Evolutionary conservation across 2,797 vertebrate species (phyloP).

Genomic region (Glyptemys insculpta): DNA sequence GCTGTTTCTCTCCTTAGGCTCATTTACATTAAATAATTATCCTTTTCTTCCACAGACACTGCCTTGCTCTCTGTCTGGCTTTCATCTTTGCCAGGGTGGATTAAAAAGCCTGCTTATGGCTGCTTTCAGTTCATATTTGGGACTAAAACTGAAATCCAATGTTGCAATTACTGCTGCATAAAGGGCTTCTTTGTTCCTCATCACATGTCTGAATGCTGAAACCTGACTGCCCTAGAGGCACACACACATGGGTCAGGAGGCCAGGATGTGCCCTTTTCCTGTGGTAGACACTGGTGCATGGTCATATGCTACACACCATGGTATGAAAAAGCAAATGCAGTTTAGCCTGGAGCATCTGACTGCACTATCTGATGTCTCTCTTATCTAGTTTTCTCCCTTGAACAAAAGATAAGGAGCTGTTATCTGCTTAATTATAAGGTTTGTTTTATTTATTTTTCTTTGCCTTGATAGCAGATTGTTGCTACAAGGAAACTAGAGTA

Average conservation of each 20-base stretch:
- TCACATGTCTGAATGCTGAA: slow-evolving; percentile 68
- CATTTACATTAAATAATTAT: too few relatives aligned
- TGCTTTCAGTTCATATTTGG: slow-evolving; percentile 73
- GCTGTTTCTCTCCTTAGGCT: slow-evolving; percentile 70
- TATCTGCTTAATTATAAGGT: background rate
- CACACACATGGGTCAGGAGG: slow-evolving; percentile 62
- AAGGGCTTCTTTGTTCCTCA: slow-evolving; percentile 77
- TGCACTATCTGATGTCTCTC: accelerated
- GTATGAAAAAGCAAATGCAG: background rate
- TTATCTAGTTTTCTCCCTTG: background rate
- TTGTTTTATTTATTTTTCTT: background rate
- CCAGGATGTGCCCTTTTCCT: slow-evolving; percentile 60
- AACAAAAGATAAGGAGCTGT: background rate
- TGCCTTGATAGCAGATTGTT: background rate
- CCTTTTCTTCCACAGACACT: slow-evolving; percentile 72
- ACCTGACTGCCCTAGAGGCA: slow-evolving; percentile 71
- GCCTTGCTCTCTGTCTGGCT: slow-evolving; percentile 71
- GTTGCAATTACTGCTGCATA: slow-evolving; percentile 73
- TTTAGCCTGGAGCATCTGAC: background rate
- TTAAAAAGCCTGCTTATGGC: slow-evolving; percentile 74
- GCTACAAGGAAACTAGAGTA: background rate
- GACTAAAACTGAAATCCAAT: slow-evolving; percentile 75
- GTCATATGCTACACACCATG: background rate
- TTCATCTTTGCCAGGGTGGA: slow-evolving; percentile 79
- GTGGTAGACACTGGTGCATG: background rate